Percentiles rank a stretch among this genome's conserved stretches.
Evolutionary conservation across 2,113 vertebrate species (phyloP).

Genomic region (Elachura formosa): DNA sequence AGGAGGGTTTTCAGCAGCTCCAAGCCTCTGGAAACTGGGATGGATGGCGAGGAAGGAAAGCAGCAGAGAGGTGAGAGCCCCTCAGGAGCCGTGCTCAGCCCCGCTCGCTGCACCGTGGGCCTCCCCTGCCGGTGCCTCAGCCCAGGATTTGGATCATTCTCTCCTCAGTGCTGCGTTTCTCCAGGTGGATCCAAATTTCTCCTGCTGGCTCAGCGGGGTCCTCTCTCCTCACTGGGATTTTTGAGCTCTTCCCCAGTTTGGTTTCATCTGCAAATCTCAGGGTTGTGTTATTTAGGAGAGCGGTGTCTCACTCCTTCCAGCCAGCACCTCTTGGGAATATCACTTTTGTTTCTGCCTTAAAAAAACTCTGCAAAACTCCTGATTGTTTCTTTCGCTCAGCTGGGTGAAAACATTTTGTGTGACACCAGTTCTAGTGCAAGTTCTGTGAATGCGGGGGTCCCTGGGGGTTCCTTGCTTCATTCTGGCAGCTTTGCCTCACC

Average conservation of each 20-base stretch:
- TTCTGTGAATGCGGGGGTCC: not conserved
- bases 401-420: not conserved
- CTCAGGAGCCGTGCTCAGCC: not conserved
- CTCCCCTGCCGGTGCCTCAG: not conserved
- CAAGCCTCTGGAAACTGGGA: not conserved
- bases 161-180: not conserved
- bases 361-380: not conserved
- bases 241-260: not conserved
- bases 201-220: not conserved
- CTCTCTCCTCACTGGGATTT: not conserved
- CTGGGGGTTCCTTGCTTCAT: not conserved
- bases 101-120: not conserved
- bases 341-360: not conserved
- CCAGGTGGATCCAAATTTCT: not conserved
- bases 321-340: not conserved
- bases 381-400: not conserved
- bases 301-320: not conserved
- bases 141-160: not conserved
- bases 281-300: not conserved
- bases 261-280: not conserved
- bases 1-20: not conserved
- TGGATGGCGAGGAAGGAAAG: not conserved
- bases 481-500: not conserved
- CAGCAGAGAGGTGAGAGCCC: not conserved
- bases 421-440: not conserved